A percentile compares a stretch with the other conserved stretches of the same genome.
These are phyloP conservation scores for Vicugna pacos DNA, from an alignment of 2,113 vertebrate genomes.

Conservation along the genomic window DNA sequence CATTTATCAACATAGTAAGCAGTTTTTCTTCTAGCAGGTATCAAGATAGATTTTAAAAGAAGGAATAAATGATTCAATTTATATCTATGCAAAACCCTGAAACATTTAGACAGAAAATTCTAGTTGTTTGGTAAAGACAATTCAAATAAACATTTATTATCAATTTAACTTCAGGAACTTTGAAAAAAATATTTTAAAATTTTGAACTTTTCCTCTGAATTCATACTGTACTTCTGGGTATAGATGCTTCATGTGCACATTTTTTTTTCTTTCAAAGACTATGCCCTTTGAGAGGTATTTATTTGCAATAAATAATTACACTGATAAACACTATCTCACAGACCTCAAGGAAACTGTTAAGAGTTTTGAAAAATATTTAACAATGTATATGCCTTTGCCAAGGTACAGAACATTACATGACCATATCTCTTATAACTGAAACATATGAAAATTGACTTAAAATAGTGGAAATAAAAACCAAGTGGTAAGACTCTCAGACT, in stretches of 20 bases:
- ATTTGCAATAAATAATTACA: conserved; percentile 53
- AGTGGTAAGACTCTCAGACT: not conserved
- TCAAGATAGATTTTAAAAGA: not conserved
- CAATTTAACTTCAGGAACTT: not conserved
- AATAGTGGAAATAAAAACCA: not conserved
- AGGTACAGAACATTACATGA: not conserved
- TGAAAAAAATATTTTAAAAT: not conserved
- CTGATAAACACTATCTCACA: not conserved
- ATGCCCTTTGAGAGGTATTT: not conserved
- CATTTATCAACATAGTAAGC: not conserved
- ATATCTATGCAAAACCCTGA: not conserved
- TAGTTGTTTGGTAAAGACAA: not conserved
- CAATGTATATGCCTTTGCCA: not conserved
- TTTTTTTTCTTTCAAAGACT: not conserved
- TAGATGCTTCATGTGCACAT: not conserved
- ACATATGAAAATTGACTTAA: not conserved
- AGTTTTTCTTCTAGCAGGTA: not conserved
- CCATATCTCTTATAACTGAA: not conserved
- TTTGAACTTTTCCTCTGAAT: not conserved
- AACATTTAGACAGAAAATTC: not conserved
- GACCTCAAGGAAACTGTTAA: not conserved
- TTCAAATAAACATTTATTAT: not conserved
- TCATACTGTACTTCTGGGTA: not conserved
- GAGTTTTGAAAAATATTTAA: not conserved
- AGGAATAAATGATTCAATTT: not conserved